A percentile compares a stretch with the other conserved stretches of the same genome.
These are phyloP conservation scores for Odontophorus gujanensis DNA, from an alignment of 2,113 vertebrate genomes.

Conservation along the genomic window DNA sequence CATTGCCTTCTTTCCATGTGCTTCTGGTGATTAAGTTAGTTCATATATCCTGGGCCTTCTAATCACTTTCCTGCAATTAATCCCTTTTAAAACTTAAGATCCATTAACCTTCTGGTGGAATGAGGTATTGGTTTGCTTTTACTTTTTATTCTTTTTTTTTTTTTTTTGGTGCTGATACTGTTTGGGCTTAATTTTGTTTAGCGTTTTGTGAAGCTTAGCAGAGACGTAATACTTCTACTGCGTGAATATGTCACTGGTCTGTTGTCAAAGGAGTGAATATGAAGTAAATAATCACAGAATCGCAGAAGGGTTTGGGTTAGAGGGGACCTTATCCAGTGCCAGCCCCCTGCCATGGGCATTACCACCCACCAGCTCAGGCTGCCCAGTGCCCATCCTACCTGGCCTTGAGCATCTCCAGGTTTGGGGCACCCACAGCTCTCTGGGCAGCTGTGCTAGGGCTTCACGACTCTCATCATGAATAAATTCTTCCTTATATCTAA, in stretches of 20 bases:
- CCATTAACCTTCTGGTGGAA: neutral
- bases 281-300: neutral
- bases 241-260: neutral
- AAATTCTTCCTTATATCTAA: neutral
- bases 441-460: neutral
- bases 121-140: neutral
- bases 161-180: neutral
- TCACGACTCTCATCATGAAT: neutral
- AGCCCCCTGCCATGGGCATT: neutral
- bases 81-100: neutral
- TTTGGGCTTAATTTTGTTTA: neutral
- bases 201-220: neutral
- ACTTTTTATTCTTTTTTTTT: neutral
- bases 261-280: neutral
- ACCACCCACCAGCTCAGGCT: neutral
- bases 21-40: neutral
- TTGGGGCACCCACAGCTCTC: neutral
- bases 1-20: rapidly evolving
- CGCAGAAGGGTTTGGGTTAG: neutral
- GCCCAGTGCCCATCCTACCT: neutral
- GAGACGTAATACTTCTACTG: neutral
- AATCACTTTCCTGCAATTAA: neutral
- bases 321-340: neutral
- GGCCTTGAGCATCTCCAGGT: neutral
- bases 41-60: neutral